Percentiles rank a stretch among this genome's conserved stretches.
Evolutionary conservation across 2,113 vertebrate species (phyloP).

Genomic region (Eulemur rufifrons): DNA sequence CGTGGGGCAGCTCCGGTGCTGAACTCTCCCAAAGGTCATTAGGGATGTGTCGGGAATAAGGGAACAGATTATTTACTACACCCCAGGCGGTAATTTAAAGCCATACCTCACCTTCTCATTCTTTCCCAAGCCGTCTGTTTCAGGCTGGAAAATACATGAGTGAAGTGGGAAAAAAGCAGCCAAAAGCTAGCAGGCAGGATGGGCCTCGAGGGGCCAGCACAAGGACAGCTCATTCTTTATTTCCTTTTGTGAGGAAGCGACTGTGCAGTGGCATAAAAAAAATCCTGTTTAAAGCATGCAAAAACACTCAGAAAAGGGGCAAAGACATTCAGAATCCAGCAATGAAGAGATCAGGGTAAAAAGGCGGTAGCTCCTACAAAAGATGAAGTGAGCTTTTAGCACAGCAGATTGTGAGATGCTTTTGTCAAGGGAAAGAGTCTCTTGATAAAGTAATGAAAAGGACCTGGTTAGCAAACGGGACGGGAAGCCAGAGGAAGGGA

Average conservation of each 20-base stretch:
- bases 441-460: background rate
- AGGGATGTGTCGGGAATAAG: slow-evolving; percentile 39
- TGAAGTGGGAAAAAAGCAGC: background rate
- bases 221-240: background rate
- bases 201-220: background rate
- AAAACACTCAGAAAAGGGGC: background rate
- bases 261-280: background rate
- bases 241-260: background rate
- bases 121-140: background rate
- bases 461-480: fast-evolving
- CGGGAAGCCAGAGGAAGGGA: background rate
- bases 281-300: background rate
- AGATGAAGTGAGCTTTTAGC: background rate
- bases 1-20: background rate
- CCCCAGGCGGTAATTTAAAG: background rate
- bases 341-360: background rate
- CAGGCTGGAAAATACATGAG: slow-evolving; percentile 39
- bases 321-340: background rate
- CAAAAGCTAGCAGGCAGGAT: background rate
- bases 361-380: background rate
- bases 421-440: background rate
- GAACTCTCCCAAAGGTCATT: slow-evolving; percentile 27
- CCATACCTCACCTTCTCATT: slow-evolving; percentile 32
- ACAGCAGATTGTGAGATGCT: background rate
- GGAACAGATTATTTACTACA: slow-evolving; percentile 48